Evolutionary conservation across 1,140 invertebrate species (phyloP).

Genomic region (Diachasma alloeum): DNA sequence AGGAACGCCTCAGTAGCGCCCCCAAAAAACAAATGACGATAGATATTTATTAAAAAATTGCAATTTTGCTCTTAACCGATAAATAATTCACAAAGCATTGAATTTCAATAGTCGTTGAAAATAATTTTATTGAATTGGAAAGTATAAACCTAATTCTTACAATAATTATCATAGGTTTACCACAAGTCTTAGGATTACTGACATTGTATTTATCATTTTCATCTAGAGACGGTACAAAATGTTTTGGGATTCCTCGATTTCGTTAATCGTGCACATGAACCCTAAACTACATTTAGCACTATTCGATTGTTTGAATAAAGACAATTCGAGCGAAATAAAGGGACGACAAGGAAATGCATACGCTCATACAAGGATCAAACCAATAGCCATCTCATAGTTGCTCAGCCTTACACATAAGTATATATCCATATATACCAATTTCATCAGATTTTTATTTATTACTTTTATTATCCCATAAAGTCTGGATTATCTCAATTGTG

Average conservation of each 20-base stretch:
- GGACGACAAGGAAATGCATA: too few relatives aligned
- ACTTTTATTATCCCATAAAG: slow-evolving; percentile 23
- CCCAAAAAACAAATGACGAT: not conserved
- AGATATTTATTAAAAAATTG: too few relatives aligned
- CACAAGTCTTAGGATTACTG: slow-evolving; percentile 47
- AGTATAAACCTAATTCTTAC: slow-evolving; percentile 58
- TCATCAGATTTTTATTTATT: too few relatives aligned
- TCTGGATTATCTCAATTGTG: slow-evolving; percentile 59
- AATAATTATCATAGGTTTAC: slow-evolving; percentile 51
- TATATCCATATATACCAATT: too few relatives aligned
- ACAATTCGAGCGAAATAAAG: too few relatives aligned
- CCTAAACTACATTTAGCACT: not conserved
- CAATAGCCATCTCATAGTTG: too few relatives aligned
- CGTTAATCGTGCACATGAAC: not conserved
- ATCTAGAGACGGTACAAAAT: slow-evolving; percentile 38
- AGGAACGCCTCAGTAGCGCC: too few relatives aligned
- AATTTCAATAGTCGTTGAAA: slow-evolving; percentile 42
- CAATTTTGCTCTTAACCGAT: too few relatives aligned
- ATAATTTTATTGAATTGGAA: slow-evolving; percentile 59
- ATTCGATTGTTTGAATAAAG: too few relatives aligned
- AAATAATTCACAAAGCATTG: too few relatives aligned
- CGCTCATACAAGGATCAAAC: too few relatives aligned
- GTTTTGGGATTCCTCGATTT: slow-evolving; percentile 15
- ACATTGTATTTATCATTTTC: slow-evolving; percentile 34
- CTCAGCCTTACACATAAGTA: too few relatives aligned